phyloP scores from a whole-genome alignment of 2,113 vertebrate genomes.

The Zingel zingel region DNA sequence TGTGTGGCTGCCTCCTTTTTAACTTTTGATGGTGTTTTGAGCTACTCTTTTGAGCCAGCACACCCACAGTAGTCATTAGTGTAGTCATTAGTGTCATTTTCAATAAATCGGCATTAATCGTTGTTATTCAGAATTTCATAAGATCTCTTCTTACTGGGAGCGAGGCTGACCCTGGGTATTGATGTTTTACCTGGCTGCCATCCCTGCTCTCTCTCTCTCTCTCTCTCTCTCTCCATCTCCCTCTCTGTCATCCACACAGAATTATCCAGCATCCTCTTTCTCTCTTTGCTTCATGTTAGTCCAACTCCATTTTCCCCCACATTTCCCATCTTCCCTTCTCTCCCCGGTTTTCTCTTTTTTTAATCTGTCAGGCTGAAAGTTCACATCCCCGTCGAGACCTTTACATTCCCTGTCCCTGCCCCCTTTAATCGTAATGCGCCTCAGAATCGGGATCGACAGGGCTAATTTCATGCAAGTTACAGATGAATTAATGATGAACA shows the following conservation, averaged over 20 bases:
- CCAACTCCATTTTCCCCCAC: constrained; percentile 17
- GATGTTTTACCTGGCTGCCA: constrained; percentile 36
- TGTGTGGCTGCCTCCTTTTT: constrained; percentile 25
- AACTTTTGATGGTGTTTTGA: constrained; percentile 51
- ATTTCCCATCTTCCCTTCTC: constrained; percentile 19
- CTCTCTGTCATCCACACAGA: constrained; percentile 33
- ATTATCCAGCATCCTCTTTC: constrained; percentile 19
- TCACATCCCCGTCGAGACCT: constrained; percentile 57
- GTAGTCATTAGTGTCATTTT: constrained; percentile 60
- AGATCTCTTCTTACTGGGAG: constrained; percentile 18
- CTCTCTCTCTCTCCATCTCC: constrained; percentile 15
- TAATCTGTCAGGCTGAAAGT: constrained; percentile 46
- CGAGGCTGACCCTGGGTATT: constrained; percentile 12
- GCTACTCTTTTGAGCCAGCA: constrained; percentile 31
- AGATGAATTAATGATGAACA: constrained; percentile 82
- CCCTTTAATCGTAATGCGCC: constrained; percentile 74
- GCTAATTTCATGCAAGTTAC: constrained; percentile 83
- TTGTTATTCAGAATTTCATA: constrained; percentile 39
- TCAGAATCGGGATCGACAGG: constrained; percentile 66
- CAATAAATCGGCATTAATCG: constrained; percentile 47
- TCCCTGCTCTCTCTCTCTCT: constrained; percentile 13
- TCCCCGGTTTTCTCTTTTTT: constrained; percentile 33
- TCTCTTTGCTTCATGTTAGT: background rate
- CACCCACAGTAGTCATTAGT: constrained; percentile 51
- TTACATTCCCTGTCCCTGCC: constrained; percentile 65